These are phyloP conservation scores for Mechanitis mazaeus DNA, from an alignment of 2,888 invertebrate genomes.

Conservation along the genomic window DNA sequence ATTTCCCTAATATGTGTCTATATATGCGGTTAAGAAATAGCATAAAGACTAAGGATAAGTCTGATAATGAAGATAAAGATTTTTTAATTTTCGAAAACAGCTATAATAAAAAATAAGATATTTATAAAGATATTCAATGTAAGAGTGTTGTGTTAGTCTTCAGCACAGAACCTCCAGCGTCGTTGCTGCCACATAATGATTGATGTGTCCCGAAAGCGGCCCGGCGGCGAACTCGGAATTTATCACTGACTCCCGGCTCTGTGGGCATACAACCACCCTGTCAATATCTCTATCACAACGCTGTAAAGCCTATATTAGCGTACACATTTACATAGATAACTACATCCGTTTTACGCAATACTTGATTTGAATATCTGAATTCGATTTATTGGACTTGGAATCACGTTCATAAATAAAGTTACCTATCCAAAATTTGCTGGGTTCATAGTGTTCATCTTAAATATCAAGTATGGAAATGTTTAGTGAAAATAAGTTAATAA, in stretches of 20 bases:
- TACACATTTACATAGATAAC: conserved; percentile 3
- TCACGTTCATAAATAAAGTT: not conserved
- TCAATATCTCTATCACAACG: conserved; percentile 14
- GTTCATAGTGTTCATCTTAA: too few relatives aligned
- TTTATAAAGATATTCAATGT: not conserved
- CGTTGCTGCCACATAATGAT: conserved; percentile 60
- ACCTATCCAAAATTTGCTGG: too few relatives aligned
- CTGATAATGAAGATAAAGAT: too few relatives aligned
- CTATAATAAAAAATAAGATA: not conserved
- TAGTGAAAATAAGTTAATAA: too few relatives aligned
- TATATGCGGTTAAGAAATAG: too few relatives aligned
- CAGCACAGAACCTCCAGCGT: conserved; percentile 50
- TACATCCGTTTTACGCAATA: conserved; percentile 50
- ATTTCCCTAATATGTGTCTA: too few relatives aligned
- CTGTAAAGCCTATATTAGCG: conserved; percentile 15
- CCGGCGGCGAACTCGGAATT: conserved; percentile 69
- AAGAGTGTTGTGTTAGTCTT: conserved; percentile 32
- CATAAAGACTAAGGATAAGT: too few relatives aligned
- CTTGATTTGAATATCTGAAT: conserved; percentile 28
- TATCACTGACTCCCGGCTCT: conserved; percentile 60
- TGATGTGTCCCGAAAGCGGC: conserved; percentile 70
- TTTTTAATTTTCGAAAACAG: not conserved
- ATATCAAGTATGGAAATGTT: too few relatives aligned
- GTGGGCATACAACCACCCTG: conserved; percentile 31
- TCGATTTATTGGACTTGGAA: conserved; percentile 13